Conservation (phyloP, 2,888 invertebrate genomes). For the Hololepta plana region DNA sequence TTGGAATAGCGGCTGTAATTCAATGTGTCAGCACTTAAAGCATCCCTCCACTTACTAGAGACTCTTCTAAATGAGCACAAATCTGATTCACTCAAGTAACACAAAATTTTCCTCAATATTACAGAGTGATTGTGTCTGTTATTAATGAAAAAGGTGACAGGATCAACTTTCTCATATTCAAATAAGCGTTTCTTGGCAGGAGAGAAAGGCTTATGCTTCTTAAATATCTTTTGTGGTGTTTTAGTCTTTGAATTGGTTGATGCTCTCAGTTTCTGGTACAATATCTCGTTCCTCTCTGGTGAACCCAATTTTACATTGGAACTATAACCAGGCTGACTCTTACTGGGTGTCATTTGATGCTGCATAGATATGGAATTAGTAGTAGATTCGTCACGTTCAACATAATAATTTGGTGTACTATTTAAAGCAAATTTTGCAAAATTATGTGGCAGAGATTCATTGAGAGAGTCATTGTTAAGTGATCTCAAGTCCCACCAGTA, state of each 20-base stretch:
- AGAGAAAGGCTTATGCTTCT: constrained; percentile 12
- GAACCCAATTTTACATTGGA: constrained; percentile 14
- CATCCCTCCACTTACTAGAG: constrained; percentile 12
- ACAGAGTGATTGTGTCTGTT: constrained; percentile 12
- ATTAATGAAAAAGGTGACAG: constrained; percentile 9
- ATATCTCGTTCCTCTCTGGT: constrained; percentile 18
- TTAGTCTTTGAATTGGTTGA: constrained; percentile 7
- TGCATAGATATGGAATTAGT: no score
- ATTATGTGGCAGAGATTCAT: no score
- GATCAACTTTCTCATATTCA: constrained; percentile 9
- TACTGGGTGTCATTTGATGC: no score
- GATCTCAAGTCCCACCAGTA: no score
- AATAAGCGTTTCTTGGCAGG: constrained; percentile 18
- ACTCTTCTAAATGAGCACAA: constrained; percentile 19
- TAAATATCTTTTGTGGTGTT: constrained; percentile 14
- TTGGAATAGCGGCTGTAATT: no score
- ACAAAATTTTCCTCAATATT: constrained; percentile 18
- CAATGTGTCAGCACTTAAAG: constrained; percentile 7
- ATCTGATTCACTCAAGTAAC: constrained; percentile 19
- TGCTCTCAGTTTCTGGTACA: constrained; percentile 17
- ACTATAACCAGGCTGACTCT: no score
- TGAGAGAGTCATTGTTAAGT: no score
- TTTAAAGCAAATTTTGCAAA: no score
- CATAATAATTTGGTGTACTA: no score
- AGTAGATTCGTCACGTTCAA: no score